These are phyloP conservation scores for Drosophila funebris DNA, from an alignment of 1,140 invertebrate genomes.

Conservation along the genomic window DNA sequence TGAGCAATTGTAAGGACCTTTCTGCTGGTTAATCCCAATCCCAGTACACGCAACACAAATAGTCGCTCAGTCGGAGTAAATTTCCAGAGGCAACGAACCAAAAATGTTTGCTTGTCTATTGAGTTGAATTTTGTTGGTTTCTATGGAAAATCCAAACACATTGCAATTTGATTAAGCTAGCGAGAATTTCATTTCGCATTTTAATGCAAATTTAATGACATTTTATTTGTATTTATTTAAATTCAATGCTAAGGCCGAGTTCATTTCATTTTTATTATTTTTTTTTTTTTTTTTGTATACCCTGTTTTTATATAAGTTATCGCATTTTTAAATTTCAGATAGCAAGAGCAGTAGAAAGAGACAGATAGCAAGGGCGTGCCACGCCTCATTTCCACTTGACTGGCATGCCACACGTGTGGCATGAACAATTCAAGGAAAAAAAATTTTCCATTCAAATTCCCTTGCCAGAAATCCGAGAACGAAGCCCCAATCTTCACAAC, in stretches of 20 bases:
- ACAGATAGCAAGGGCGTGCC: neutral
- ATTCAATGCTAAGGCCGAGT: conserved; percentile 18
- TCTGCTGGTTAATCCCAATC: conserved; percentile 9
- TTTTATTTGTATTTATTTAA: conserved; percentile 44
- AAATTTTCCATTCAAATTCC: conserved; percentile 12
- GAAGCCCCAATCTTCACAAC: conserved; percentile 1
- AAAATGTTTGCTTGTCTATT: conserved; percentile 23
- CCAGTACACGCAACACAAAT: neutral
- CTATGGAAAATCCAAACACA: conserved; percentile 25
- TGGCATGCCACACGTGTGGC: conserved; percentile 20
- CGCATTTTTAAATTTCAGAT: conserved; percentile 24
- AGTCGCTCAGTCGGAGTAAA: neutral
- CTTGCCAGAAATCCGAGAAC: neutral
- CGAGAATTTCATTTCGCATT: conserved; percentile 39
- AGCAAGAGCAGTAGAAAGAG: neutral
- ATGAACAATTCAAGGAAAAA: neutral
- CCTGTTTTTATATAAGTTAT: no score
- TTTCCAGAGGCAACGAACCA: conserved; percentile 6
- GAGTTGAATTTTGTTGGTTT: neutral
- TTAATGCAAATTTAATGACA: conserved; percentile 40
- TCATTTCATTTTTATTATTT: neutral
- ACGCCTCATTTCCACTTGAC: conserved; percentile 13
- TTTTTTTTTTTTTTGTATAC: neutral
- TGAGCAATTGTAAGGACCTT: conserved; percentile 3
- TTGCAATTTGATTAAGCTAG: conserved; percentile 45